Conservation (phyloP, 2,113 vertebrate species). For the Chaetops frenatus region DNA sequence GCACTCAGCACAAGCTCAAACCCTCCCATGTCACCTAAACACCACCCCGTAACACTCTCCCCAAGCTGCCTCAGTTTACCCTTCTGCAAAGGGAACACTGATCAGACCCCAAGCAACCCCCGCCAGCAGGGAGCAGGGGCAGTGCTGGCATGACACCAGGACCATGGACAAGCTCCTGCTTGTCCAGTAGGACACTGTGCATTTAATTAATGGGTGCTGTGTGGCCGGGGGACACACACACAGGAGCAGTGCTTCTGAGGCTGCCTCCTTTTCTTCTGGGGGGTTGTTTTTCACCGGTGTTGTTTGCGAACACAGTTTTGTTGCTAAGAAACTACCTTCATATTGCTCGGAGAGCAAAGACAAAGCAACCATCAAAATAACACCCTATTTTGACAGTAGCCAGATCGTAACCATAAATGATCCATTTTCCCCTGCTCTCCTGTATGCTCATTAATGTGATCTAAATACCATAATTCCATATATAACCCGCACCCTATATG, state of each 20-base stretch:
- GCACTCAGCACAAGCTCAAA: neutral
- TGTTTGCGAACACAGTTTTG: constrained; percentile 72
- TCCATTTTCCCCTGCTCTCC: constrained; percentile 52
- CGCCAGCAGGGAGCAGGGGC: accelerated
- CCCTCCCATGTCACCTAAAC: neutral
- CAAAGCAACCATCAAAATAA: constrained; percentile 73
- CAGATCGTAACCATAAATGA: constrained; percentile 66
- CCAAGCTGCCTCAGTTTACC: neutral
- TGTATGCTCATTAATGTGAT: constrained; percentile 34
- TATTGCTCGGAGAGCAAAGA: constrained; percentile 66
- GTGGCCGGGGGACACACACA: neutral
- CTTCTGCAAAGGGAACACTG: neutral
- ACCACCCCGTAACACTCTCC: neutral
- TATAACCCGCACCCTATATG: neutral
- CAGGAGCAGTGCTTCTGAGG: neutral
- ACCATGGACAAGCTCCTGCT: neutral
- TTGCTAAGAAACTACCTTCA: constrained; percentile 79
- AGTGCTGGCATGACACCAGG: accelerated
- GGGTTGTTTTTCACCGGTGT: constrained; percentile 52
- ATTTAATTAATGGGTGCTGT: neutral
- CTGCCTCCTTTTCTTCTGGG: neutral
- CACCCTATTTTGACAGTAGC: constrained; percentile 73
- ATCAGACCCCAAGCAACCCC: neutral
- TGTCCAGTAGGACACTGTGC: accelerated
- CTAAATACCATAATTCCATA: constrained; percentile 18